Evolutionary conservation across 1,140 invertebrate species (phyloP), one percentile per base, ranked within the genome.

Genomic region (Samia ricini): DNA sequence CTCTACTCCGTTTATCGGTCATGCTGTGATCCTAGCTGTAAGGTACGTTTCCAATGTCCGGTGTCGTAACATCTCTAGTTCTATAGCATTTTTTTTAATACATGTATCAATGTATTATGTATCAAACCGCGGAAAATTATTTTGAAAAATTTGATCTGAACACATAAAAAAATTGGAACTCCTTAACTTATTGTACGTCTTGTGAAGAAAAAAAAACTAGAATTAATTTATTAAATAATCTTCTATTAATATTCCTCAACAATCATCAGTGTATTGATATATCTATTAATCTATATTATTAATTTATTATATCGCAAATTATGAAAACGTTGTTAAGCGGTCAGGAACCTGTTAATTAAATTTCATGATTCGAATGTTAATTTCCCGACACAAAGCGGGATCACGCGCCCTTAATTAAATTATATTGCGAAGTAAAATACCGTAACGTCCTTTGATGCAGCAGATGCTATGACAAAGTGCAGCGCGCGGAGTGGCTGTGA

Each of bases 1-100:
- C 66, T 71, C 64, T 65, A 69, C 64, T 64, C 33, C 56, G 56
- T 36, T 33, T 33, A 26, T 20, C 18, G 56, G n/a, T 20, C 6
- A 8, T 20, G n/a, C 24, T 19, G n/a, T 24, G 15, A 19, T 29
- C 33, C 33, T 2, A 10, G 33, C 33, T 42, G 33, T 42, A 42
- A 42, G 10, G 33, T 42, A 42, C 23, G 26, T 29, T 26, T 3
- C 26, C 55, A 12, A 56, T 52, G n/a, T 12, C 69, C 78, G 67
- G 64, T 73, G 68, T 74, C 66, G 63, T 61, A 65, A 59, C 75
- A 79, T 79, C 72, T 69, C 76, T 75, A 66, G 67, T 79, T 79
- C 75, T 42, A 42, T 15, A 42, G n/a, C n/a, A n/a, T n/a, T n/a
- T n/a, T n/a, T n/a, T n/a, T n/a, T n/a, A n/a, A n/a, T n/a, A n/a